Evolutionary conservation across 2,888 invertebrate species (phyloP).

Genomic region (Rhagophthalmus giganteus): DNA sequence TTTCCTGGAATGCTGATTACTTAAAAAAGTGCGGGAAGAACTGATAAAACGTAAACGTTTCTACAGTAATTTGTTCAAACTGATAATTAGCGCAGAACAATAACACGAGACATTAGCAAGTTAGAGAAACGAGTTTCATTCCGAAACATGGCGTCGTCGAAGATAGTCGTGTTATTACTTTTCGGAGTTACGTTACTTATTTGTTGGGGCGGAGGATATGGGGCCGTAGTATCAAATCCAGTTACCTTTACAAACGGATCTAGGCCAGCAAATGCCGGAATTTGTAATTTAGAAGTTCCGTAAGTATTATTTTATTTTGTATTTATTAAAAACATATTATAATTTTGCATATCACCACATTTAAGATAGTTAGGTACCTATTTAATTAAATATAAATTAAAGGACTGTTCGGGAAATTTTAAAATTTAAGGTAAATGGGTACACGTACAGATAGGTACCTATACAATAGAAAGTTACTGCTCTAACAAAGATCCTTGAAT

Average conservation of each 20-base stretch:
- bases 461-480: too few relatives aligned
- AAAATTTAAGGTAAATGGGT: too few relatives aligned
- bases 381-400: too few relatives aligned
- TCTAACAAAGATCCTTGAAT: slow-evolving; percentile 4
- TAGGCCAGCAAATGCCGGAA: slow-evolving; percentile 49
- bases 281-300: slow-evolving; percentile 68
- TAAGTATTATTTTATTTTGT: slow-evolving; percentile 60
- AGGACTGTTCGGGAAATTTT: too few relatives aligned
- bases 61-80: background rate
- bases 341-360: too few relatives aligned
- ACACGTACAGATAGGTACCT: too few relatives aligned
- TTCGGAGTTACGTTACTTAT: background rate
- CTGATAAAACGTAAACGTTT: background rate
- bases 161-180: background rate
- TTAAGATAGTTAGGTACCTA: too few relatives aligned
- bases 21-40: too few relatives aligned
- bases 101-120: background rate
- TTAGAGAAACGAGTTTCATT: background rate
- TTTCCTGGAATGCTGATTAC: background rate
- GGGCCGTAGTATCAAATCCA: background rate
- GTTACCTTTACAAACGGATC: slow-evolving; percentile 8
- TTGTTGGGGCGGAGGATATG: background rate
- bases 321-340: too few relatives aligned
- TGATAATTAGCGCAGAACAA: background rate
- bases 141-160: background rate